phyloP scores from a whole-genome alignment of 2,797 vertebrate species.

The Channa striata region DNA sequence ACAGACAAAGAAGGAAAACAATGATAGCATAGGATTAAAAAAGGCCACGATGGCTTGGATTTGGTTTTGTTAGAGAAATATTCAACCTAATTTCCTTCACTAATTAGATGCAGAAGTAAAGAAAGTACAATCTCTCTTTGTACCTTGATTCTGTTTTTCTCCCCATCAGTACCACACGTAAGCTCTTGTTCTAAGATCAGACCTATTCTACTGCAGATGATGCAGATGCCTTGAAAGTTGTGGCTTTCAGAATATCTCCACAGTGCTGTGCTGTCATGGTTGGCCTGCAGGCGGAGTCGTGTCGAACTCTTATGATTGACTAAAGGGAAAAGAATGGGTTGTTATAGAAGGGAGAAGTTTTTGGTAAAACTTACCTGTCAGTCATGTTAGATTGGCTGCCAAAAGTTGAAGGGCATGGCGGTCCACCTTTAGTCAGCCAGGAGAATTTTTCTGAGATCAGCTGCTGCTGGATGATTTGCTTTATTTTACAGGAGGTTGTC shows the following conservation, averaged over 20 bases:
- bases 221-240: constrained; percentile 22
- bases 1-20: constrained; percentile 12
- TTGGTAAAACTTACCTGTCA: constrained; percentile 58
- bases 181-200: constrained; percentile 41
- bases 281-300: constrained; percentile 32
- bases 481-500: constrained; percentile 30
- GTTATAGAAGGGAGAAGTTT: constrained; percentile 55
- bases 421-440: constrained; percentile 48
- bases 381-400: constrained; percentile 71
- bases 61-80: constrained; percentile 4
- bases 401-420: constrained; percentile 34
- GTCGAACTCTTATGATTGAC: constrained; percentile 60
- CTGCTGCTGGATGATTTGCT: constrained; percentile 34
- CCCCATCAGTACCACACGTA: constrained; percentile 17
- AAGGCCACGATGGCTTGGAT: neutral
- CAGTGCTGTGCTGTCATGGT: constrained; percentile 23
- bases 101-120: constrained; percentile 37
- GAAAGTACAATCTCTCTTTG: constrained; percentile 36
- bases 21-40: constrained; percentile 18
- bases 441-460: constrained; percentile 23
- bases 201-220: constrained; percentile 25
- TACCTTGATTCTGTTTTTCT: constrained; percentile 15
- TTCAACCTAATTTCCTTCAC: constrained; percentile 13
- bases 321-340: constrained; percentile 38
- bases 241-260: neutral